phyloP scores from a whole-genome alignment of 2,797 vertebrate species.

The Alca torda region DNA sequence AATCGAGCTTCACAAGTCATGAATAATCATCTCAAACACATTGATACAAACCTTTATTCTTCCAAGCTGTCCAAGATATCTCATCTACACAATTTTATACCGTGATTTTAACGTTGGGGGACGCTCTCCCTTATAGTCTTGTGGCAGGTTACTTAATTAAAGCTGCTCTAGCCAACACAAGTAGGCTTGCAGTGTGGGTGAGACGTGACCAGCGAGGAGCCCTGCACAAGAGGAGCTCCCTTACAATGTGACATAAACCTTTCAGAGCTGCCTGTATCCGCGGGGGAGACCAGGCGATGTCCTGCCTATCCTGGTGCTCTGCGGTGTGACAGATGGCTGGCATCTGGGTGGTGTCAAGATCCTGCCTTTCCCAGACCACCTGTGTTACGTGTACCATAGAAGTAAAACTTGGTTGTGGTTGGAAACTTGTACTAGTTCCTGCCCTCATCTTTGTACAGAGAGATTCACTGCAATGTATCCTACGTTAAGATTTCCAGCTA shows the following conservation, averaged over 20 bases:
- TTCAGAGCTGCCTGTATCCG: rapidly evolving
- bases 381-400: not conserved
- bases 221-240: not conserved
- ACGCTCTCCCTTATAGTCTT: rapidly evolving
- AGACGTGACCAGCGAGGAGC: rapidly evolving
- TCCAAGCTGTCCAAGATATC: not conserved
- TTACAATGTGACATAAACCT: not conserved
- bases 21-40: not conserved
- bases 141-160: not conserved
- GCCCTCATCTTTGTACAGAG: not conserved
- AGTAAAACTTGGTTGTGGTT: not conserved
- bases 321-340: not conserved
- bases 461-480: not conserved
- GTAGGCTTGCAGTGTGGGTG: rapidly evolving
- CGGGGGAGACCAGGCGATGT: rapidly evolving
- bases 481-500: constrained; percentile 1
- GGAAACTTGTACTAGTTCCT: not conserved
- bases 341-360: not conserved
- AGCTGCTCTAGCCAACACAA: not conserved
- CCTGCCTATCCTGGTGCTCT: not conserved
- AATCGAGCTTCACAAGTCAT: not conserved
- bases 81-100: not conserved
- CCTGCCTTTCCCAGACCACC: rapidly evolving
- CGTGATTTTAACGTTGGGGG: not conserved
- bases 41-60: not conserved